Conservation (phyloP, 2,888 invertebrate species). For the Leptarthrus brevirostris region DNA sequence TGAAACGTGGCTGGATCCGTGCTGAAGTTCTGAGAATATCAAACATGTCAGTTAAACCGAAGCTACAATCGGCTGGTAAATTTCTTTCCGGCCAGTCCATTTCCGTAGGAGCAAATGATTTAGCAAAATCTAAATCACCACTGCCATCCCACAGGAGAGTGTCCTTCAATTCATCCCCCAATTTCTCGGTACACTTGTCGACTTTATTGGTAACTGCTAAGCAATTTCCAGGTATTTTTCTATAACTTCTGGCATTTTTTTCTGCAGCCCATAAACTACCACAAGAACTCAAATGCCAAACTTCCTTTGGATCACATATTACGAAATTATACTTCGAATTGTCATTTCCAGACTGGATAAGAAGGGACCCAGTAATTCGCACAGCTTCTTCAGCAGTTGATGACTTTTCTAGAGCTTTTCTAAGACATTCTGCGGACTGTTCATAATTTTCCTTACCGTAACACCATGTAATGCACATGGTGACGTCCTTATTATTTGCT, state of each 20-base stretch:
- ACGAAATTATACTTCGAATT: conserved; percentile 81
- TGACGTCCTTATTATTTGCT: too few species aligned
- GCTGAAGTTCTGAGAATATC: conserved; percentile 75
- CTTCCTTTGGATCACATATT: conserved; percentile 76
- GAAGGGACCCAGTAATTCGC: conserved; percentile 73
- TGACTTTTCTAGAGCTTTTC: conserved; percentile 78
- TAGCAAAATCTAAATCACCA: conserved; percentile 76
- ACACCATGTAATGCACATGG: too few species aligned
- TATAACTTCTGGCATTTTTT: conserved; percentile 72
- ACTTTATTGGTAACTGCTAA: conserved; percentile 78
- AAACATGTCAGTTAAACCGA: conserved; percentile 77
- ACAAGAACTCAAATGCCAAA: conserved; percentile 81
- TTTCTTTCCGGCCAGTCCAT: conserved; percentile 65
- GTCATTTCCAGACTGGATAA: conserved; percentile 77
- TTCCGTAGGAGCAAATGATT: conserved; percentile 71
- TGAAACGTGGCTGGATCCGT: conserved; percentile 77
- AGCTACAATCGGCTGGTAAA: conserved; percentile 68
- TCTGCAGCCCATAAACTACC: conserved; percentile 84
- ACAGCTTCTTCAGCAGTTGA: conserved; percentile 75
- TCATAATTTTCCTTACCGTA: too few species aligned
- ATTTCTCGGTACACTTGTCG: conserved; percentile 74
- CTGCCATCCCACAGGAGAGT: conserved; percentile 76
- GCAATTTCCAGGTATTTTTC: conserved; percentile 76
- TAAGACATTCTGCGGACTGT: too few species aligned
- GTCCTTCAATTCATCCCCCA: conserved; percentile 73